Percentiles rank a stretch among this genome's conserved stretches.
Conservation (phyloP, 2,113 vertebrate genomes). For the Apistogramma diplotaenia region DNA sequence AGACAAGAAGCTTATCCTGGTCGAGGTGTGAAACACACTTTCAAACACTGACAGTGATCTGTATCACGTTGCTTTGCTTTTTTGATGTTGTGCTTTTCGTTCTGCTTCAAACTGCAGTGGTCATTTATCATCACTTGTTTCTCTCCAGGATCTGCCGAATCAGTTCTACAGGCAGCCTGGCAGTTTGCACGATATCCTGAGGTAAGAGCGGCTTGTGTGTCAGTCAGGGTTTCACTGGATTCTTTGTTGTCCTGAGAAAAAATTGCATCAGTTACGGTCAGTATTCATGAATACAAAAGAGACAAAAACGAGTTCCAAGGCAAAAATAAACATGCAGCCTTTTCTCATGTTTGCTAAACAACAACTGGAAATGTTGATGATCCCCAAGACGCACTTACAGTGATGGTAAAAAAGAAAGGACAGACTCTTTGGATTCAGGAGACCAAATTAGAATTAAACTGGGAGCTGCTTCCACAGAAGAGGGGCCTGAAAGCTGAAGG, state of each 20-base stretch:
- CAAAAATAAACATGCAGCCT: no score
- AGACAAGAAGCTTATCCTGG: slow-evolving; percentile 85
- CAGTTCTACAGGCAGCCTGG: slow-evolving; percentile 90
- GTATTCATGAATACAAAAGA: no score
- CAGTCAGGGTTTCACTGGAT: not conserved
- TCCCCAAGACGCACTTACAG: no score
- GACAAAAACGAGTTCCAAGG: no score
- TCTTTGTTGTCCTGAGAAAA: not conserved
- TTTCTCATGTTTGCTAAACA: no score
- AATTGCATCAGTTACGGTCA: no score
- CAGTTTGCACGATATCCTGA: slow-evolving; percentile 86
- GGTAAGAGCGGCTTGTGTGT: slow-evolving; percentile 73
- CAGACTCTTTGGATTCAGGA: no score
- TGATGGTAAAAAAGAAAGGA: no score
- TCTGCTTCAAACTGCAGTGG: not conserved
- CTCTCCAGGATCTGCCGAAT: slow-evolving; percentile 91
- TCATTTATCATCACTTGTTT: not conserved
- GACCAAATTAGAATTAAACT: no score
- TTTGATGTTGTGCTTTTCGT: not conserved
- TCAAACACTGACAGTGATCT: not conserved
- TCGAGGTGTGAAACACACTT: slow-evolving; percentile 81
- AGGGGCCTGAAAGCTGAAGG: no score
- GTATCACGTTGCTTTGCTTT: not conserved
- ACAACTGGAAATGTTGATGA: no score
- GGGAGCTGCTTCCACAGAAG: no score